Base-by-base conservation (phyloP, 2,797 vertebrate genomes). In the Babyrousa celebensis region DNA sequence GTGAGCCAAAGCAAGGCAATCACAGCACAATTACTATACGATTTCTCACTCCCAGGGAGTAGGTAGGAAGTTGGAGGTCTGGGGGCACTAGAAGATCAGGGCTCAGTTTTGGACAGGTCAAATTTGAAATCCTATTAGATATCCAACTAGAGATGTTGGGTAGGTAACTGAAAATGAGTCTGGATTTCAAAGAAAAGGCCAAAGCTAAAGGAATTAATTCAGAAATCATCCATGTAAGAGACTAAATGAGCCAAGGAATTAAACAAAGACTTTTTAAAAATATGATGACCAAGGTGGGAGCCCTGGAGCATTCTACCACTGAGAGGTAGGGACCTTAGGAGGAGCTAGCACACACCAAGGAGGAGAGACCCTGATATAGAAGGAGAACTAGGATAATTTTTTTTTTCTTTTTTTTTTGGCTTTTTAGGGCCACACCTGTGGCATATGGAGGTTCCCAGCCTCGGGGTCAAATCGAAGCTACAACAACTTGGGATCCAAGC, bases 121-220 rank as follows among this genome's bases (percentile, higher is more conserved):
- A 80, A 40, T 90, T 80, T 90, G 36, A 80, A 90, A 79, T 58
- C 25, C 75, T 60, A 29, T 60, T 58, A 70, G 63, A 43, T 29
- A 68, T 32, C 58, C 16, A 88, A 65, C 40, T 27, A 6, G 67
- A 85, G n/a, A 71, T 54, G 0, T 14, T 36, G 32, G 27, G 75
- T 70, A 80, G 75, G 56, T 58, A 70, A 80, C 25, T 58, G 36
- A 90, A 80, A n/a, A 58, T 43, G 25, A 80, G 14, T 70, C 18
- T 52, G 58, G 54, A 90, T 68, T 70, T 90, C 63, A 79, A 10
- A 80, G 32, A 90, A 88, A 88, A 77, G 60, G 71, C 60, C n/a
- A 75, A 75, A 75, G 29, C 21, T 25, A 62, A 15, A 75, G 29
- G 62, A 25, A 75, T 12, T 32, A 88, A 65, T 75, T 88, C 52